Evolutionary conservation across 2,888 invertebrate genomes (phyloP).

Genomic region (Cryptus viduatorius): DNA sequence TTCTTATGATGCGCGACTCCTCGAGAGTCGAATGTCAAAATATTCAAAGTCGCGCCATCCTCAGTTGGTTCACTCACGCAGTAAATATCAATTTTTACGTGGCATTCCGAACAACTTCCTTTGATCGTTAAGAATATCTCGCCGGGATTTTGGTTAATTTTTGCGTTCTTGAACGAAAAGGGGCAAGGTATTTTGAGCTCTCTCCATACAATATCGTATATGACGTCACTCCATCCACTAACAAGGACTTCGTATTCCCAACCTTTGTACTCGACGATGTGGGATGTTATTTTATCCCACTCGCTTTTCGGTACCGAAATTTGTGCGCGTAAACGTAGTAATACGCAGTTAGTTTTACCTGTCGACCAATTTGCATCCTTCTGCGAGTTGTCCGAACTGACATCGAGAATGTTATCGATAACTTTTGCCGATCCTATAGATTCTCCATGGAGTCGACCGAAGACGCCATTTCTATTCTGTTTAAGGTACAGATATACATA

Average conservation of each 20-base stretch:
- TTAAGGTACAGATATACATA: slow-evolving; percentile 57
- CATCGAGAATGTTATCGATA: background rate
- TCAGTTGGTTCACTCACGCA: slow-evolving; percentile 51
- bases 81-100: slow-evolving; percentile 59
- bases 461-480: slow-evolving; percentile 59
- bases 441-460: slow-evolving; percentile 43
- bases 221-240: slow-evolving; percentile 56
- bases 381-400: slow-evolving; percentile 14
- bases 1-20: slow-evolving; percentile 63
- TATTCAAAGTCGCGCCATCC: slow-evolving; percentile 34
- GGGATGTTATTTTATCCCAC: slow-evolving; percentile 31
- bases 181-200: slow-evolving; percentile 68
- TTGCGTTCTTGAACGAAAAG: slow-evolving; percentile 65
- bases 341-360: slow-evolving; percentile 48
- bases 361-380: slow-evolving; percentile 56
- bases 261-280: slow-evolving; percentile 49
- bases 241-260: slow-evolving; percentile 59
- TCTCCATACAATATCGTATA: slow-evolving; percentile 60
- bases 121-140: slow-evolving; percentile 53
- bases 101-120: slow-evolving; percentile 66
- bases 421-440: background rate
- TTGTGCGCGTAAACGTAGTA: slow-evolving; percentile 43
- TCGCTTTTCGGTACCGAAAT: slow-evolving; percentile 35
- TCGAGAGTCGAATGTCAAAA: slow-evolving; percentile 68
- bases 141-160: slow-evolving; percentile 56